Base-by-base conservation (phyloP, 2,113 vertebrate species). In the Austrofundulus limnaeus region DNA sequence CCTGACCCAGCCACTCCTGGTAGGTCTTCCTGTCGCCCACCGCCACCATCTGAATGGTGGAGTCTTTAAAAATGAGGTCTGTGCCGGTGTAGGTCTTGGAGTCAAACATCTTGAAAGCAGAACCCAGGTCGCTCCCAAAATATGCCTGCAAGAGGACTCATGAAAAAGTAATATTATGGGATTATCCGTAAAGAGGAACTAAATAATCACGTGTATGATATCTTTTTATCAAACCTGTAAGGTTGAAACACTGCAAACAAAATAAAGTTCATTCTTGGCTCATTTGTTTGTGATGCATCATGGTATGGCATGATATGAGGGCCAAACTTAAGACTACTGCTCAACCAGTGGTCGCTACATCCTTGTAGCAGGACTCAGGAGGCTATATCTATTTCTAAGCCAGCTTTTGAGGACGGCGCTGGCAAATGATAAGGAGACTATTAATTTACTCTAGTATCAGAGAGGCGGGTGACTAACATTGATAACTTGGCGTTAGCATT, bases 11-110 rank as follows among this genome's bases (percentile, higher is more conserved):
- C 97, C 97, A 98, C n/a, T 94, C 88, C 19, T 77, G 19, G 7
- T 94, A 95, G 0, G 94, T 94, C 71, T 90, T 95, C 47, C 46
- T 96, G 60, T 95, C 93, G 17, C 45, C 67, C 0, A 95, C 93
- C 0, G 91, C 93, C 54, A 95, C 90, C 0, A 93, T 83, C 20
- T 55, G 85, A 13, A 93, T 12, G 0, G 96, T 88, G 59, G 96
- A 94, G 80, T 99, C 97, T 75, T 94, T 98, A 86, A 99, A 99
- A 64, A 99, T 91, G 65, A 98, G 90, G 78, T 99, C 93, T 54
- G 89, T 86, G 56, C 94, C 93, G 0, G 71, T 23, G 58, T 94
- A 98, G 28, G 20, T 0, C 56, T 91, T 84, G 1, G 97, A 99
- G 84, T 95, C 92, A 54, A 98, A 98, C 96, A 99, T 98, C 86